Percentiles rank a stretch among this genome's conserved stretches.
phyloP scores from a whole-genome alignment of 2,113 vertebrate species.

The Phalacrocorax carbo region DNA sequence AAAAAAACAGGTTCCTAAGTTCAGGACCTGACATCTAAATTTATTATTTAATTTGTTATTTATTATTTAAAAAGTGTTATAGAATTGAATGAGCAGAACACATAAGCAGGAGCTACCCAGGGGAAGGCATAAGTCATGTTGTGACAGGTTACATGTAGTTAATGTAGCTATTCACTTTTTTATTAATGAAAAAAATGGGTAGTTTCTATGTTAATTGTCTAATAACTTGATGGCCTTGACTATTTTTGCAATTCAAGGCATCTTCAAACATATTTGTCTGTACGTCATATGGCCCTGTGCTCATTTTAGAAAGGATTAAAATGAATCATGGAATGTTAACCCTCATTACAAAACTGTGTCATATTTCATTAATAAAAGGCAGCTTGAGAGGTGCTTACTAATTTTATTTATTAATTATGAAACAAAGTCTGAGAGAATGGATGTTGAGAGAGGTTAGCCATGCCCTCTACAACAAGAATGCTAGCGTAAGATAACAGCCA shows the following conservation, averaged over 20 bases:
- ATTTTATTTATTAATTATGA: slow-evolving; percentile 41
- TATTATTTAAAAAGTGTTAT: slow-evolving; percentile 71
- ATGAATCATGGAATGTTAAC: background rate
- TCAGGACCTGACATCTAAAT: slow-evolving; percentile 7
- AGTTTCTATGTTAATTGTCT: slow-evolving; percentile 58
- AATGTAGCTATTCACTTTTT: slow-evolving; percentile 64
- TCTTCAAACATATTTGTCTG: slow-evolving; percentile 52
- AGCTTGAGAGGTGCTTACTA: background rate
- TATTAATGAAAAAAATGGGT: slow-evolving; percentile 57
- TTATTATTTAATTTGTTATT: slow-evolving; percentile 62
- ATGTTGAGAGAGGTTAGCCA: background rate
- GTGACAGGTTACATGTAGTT: slow-evolving; percentile 63
- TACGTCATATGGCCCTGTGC: background rate
- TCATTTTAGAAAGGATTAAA: slow-evolving; percentile 41
- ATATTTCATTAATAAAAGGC: background rate
- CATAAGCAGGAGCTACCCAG: slow-evolving; percentile 19
- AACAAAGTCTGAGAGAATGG: background rate
- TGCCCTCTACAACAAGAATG: background rate
- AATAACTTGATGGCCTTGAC: background rate
- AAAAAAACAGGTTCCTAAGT: background rate
- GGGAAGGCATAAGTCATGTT: slow-evolving; percentile 51
- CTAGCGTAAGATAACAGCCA: background rate
- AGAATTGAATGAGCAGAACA: slow-evolving; percentile 46
- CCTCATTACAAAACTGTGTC: background rate
- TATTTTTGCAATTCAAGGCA: slow-evolving; percentile 31